Percentiles rank a stretch among this genome's conserved stretches.
Evolutionary conservation across 2,113 vertebrate species (phyloP).

Genomic region (Tyto alba): DNA sequence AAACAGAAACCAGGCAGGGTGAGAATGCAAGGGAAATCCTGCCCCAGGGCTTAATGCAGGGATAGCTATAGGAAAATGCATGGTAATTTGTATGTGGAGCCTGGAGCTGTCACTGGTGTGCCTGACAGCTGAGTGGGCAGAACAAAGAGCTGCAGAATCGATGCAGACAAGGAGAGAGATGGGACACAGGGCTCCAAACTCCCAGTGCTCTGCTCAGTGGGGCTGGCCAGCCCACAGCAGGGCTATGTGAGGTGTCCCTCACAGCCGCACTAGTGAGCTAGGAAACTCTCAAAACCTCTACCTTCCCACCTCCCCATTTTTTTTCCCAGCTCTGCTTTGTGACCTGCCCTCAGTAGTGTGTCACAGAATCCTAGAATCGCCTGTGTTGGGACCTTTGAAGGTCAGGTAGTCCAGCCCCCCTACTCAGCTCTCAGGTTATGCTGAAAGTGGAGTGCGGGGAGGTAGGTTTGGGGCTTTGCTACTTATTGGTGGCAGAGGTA

Average conservation of each 20-base stretch:
- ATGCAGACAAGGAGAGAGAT: background rate
- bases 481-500: background rate
- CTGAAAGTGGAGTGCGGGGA: background rate
- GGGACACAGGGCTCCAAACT: background rate
- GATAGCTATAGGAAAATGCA: background rate
- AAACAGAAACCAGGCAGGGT: background rate
- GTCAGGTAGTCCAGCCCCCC: background rate
- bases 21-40: background rate
- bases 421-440: background rate
- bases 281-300: background rate
- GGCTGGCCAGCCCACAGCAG: background rate
- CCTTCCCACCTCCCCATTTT: fast-evolving
- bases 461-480: background rate
- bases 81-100: background rate
- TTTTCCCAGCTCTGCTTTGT: background rate
- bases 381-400: background rate
- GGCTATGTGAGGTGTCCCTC: fast-evolving
- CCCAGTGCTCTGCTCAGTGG: too few species aligned
- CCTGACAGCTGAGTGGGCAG: background rate
- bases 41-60: background rate
- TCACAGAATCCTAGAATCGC: background rate
- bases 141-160: background rate
- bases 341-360: background rate
- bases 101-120: background rate
- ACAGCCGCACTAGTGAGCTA: background rate